Evolutionary conservation across 2,113 vertebrate genomes (phyloP).

Genomic region (Falcunculus frontatus): DNA sequence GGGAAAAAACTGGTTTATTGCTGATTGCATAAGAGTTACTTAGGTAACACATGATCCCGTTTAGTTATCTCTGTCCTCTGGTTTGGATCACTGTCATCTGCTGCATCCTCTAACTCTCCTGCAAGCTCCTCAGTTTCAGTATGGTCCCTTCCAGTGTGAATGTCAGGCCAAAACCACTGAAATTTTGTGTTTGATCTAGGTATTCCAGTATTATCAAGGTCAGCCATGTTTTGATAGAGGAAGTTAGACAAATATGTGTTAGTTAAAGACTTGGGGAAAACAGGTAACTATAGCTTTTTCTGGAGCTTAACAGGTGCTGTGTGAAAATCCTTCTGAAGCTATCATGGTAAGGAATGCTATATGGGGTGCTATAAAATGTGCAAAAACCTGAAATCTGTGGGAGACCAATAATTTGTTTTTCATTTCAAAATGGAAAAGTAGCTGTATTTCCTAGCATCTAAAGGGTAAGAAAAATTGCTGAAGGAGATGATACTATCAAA

Average conservation of each 20-base stretch:
- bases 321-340: background rate
- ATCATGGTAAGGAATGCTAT: background rate
- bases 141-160: background rate
- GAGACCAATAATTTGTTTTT: background rate
- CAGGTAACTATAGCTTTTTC: background rate
- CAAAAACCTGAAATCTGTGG: background rate
- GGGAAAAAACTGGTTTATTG: background rate
- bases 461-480: background rate
- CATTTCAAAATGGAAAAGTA: background rate
- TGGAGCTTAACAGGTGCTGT: background rate
- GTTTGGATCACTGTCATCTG: background rate
- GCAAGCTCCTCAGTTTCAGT: background rate
- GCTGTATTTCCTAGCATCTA: background rate
- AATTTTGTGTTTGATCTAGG: background rate
- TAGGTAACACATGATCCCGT: background rate
- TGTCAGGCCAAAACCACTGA: background rate
- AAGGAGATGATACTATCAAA: background rate
- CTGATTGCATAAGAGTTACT: background rate
- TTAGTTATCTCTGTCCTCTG: background rate
- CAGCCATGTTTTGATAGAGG: background rate
- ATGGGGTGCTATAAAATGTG: background rate
- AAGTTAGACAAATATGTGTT: background rate
- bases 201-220: background rate
- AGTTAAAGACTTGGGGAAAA: background rate
- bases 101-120: background rate